A percentile compares a stretch with the other conserved stretches of the same genome.
These are phyloP conservation scores for Ellobius talpinus DNA, from an alignment of 2,113 vertebrate genomes.

Conservation along the genomic window DNA sequence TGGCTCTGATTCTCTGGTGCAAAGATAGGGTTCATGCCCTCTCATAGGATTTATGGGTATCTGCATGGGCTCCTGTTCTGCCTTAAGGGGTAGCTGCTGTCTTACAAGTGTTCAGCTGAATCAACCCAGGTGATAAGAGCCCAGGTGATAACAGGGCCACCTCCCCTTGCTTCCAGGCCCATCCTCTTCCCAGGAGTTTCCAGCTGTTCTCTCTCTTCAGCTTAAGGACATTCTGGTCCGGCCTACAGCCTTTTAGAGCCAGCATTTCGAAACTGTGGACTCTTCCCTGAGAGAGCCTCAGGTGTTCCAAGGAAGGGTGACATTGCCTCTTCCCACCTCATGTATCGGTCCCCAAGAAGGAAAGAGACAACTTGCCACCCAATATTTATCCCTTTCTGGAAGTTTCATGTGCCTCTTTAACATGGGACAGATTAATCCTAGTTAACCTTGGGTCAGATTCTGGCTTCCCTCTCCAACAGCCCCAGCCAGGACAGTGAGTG, in stretches of 20 bases:
- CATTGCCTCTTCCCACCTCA: too few relatives aligned
- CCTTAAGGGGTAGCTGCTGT: not conserved
- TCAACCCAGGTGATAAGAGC: too few relatives aligned
- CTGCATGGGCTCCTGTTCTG: accelerated
- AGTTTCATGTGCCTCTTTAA: not conserved
- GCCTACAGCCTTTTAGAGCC: not conserved
- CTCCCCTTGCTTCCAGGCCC: not conserved
- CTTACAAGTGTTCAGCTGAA: not conserved
- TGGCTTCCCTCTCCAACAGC: not conserved
- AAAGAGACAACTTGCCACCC: not conserved
- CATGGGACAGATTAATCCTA: too few relatives aligned
- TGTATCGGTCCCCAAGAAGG: not conserved
- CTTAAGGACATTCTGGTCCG: not conserved
- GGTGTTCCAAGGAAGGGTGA: not conserved
- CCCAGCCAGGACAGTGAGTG: not conserved
- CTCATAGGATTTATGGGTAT: not conserved
- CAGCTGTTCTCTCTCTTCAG: not conserved
- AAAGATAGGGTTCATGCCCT: not conserved
- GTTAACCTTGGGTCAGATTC: not conserved
- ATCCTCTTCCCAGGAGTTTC: not conserved
- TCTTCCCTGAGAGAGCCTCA: not conserved
- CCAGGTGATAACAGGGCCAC: not conserved
- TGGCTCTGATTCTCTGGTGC: not conserved
- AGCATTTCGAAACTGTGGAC: not conserved
- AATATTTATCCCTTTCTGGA: too few relatives aligned